A percentile compares a stretch with the other conserved stretches of the same genome.
Evolutionary conservation across 2,797 vertebrate genomes (phyloP).

Genomic region (Lateolabrax maculatus): DNA sequence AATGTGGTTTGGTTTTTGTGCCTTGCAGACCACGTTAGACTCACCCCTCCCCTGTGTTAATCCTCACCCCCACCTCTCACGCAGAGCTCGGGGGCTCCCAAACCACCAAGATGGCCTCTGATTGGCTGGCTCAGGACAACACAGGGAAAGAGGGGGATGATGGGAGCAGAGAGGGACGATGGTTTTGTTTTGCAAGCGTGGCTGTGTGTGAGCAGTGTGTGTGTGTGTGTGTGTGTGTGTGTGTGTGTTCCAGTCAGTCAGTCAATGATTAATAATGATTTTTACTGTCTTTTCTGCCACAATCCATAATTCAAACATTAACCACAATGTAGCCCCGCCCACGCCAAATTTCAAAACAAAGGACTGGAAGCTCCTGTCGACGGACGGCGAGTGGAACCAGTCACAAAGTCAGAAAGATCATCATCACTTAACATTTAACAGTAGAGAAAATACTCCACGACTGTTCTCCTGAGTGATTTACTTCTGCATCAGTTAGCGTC

Average conservation of each 20-base stretch:
- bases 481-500: neutral
- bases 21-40: slow-evolving; percentile 31
- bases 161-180: slow-evolving; percentile 16
- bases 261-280: neutral
- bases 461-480: neutral
- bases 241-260: neutral
- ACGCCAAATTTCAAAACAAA: slow-evolving; percentile 5
- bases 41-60: slow-evolving; percentile 31
- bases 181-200: slow-evolving; percentile 42
- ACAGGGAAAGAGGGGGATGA: slow-evolving; percentile 48
- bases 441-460: neutral
- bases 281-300: neutral
- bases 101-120: slow-evolving; percentile 36
- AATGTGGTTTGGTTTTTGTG: slow-evolving; percentile 9
- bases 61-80: slow-evolving; percentile 2
- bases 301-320: neutral
- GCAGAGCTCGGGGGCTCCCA: slow-evolving; percentile 12
- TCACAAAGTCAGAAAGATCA: neutral
- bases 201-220: slow-evolving; percentile 4
- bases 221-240: neutral
- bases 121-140: slow-evolving; percentile 69
- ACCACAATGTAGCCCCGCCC: neutral
- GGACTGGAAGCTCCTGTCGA: neutral
- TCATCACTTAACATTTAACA: neutral
- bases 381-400: neutral